These are phyloP conservation scores for Habroteleia sp. DNA, from an alignment of 2,888 invertebrate species.

Conservation along the genomic window DNA sequence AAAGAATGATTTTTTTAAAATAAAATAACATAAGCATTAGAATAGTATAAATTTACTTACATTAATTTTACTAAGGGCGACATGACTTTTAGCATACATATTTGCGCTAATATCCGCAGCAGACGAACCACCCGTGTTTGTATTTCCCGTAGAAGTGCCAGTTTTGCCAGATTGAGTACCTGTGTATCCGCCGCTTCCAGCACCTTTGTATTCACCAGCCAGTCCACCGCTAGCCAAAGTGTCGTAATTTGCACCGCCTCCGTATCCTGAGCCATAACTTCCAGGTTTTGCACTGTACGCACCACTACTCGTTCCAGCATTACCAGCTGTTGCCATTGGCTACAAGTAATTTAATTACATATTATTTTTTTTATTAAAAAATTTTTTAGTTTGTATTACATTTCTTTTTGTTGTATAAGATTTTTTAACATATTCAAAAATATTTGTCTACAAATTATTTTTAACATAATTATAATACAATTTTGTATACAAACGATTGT, in stretches of 20 bases:
- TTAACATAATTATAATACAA: too few relatives aligned
- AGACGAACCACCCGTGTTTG: conserved; percentile 80
- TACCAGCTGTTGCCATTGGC: conserved; percentile 88
- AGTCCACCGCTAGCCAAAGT: conserved; percentile 76
- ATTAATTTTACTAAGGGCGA: conserved; percentile 94
- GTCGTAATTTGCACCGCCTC: conserved; percentile 82
- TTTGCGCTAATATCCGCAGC: conserved; percentile 89
- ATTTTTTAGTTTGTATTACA: background rate
- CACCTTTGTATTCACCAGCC: conserved; percentile 77
- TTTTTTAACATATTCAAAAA: too few relatives aligned
- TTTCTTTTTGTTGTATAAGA: too few relatives aligned
- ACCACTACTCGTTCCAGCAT: conserved; percentile 86
- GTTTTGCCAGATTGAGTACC: conserved; percentile 80
- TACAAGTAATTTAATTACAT: conserved; percentile 71
- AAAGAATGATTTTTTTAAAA: too few relatives aligned
- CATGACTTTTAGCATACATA: conserved; percentile 94
- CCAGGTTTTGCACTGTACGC: conserved; percentile 87
- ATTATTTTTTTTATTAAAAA: background rate
- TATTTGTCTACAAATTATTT: too few relatives aligned
- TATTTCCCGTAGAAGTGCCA: conserved; percentile 76
- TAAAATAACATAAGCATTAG: too few relatives aligned
- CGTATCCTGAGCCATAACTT: conserved; percentile 86
- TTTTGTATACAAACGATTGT: background rate
- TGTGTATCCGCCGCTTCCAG: conserved; percentile 76
- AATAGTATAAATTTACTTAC: too few relatives aligned